These are phyloP conservation scores for Thereva unica DNA, from an alignment of 2,888 invertebrate species.

Conservation along the genomic window DNA sequence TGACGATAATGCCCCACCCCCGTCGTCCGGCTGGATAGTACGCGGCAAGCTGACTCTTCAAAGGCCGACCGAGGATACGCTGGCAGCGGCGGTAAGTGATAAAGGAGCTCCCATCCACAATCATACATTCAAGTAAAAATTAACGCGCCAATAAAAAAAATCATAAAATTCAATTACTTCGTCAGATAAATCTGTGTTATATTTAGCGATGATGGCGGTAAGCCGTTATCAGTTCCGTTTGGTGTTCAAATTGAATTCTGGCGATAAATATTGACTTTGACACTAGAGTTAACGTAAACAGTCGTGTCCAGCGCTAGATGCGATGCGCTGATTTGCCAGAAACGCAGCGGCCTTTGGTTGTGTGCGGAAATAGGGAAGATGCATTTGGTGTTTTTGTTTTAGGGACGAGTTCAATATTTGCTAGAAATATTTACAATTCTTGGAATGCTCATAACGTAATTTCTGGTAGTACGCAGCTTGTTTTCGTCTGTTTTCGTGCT, in stretches of 20 bases:
- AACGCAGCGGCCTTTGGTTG: no score
- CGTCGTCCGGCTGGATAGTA: constrained; percentile 57
- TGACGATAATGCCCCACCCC: constrained; percentile 53
- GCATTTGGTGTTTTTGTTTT: no score
- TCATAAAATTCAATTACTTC: constrained; percentile 13
- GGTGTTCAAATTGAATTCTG: constrained; percentile 45
- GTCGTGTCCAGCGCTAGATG: no score
- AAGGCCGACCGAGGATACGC: constrained; percentile 49
- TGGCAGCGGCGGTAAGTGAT: constrained; percentile 56
- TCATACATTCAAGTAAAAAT: not conserved
- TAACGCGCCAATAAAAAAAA: not conserved
- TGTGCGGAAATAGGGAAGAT: no score
- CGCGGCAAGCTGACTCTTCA: constrained; percentile 56
- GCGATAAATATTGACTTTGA: constrained; percentile 9
- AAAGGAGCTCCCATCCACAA: no score
- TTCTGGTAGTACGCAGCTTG: no score
- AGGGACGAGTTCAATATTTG: no score
- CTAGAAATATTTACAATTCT: no score
- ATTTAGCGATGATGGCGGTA: constrained; percentile 38
- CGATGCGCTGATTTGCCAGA: no score
- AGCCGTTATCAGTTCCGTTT: constrained; percentile 18
- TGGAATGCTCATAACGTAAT: no score
- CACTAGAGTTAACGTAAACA: not conserved
- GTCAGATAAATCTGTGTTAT: constrained; percentile 27
- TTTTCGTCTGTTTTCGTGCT: no score